Percentiles rank a stretch among this genome's conserved stretches.
phyloP scores from a whole-genome alignment of 2,113 vertebrate genomes.

The Monarcha castaneiventris region DNA sequence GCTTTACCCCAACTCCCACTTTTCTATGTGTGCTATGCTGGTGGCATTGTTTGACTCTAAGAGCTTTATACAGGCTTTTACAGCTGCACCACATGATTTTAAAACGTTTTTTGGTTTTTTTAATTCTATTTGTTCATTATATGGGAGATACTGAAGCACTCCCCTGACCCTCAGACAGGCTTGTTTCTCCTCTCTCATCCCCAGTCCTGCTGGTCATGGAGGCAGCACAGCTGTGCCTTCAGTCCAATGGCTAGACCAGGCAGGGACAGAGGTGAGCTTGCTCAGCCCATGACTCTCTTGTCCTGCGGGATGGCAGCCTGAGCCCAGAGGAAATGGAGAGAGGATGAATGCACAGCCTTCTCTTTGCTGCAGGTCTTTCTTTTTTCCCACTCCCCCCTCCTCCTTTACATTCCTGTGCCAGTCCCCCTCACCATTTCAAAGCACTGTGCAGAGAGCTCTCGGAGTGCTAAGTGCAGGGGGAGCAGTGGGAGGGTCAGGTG shows the following conservation, averaged over 20 bases:
- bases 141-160: not conserved
- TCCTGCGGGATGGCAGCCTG: not conserved
- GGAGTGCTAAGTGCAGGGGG: not conserved
- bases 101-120: not conserved
- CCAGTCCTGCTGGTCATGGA: not conserved
- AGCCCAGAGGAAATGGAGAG: not conserved
- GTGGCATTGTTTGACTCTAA: not conserved
- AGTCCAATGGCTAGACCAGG: not conserved
- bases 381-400: too few relatives aligned
- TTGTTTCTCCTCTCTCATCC: not conserved
- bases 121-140: not conserved
- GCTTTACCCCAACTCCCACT: not conserved
- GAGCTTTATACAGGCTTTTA: not conserved
- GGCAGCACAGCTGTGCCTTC: not conserved
- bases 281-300: not conserved
- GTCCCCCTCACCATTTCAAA: not conserved
- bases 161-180: not conserved
- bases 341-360: not conserved
- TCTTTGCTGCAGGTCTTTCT: not conserved
- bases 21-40: not conserved
- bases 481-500: constrained; percentile 13
- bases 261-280: not conserved
- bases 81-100: not conserved
- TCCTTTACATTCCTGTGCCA: not conserved
- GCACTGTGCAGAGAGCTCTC: not conserved